Conservation (phyloP, 2,797 vertebrate genomes). For the Megalops cyprinoides region DNA sequence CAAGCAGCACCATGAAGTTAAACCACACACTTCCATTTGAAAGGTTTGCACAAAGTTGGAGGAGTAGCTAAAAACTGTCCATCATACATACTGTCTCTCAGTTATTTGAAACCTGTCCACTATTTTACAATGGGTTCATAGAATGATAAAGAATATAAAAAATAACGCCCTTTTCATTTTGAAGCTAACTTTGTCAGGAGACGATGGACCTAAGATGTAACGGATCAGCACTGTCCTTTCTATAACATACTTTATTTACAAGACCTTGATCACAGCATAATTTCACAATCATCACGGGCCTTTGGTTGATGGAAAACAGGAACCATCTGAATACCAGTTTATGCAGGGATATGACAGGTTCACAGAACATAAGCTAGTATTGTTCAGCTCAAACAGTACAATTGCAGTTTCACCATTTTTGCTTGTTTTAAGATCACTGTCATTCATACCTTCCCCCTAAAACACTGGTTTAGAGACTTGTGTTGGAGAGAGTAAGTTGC, state of each 20-base stretch:
- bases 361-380: neutral
- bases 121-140: neutral
- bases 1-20: too few species aligned
- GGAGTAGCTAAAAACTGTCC: neutral
- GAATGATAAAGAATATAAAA: neutral
- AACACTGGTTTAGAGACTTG: neutral
- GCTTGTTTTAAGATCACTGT: neutral
- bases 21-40: neutral
- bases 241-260: constrained; percentile 28
- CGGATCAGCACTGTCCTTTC: neutral
- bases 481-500: neutral
- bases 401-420: neutral
- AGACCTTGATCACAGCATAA: neutral
- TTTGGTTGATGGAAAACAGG: neutral
- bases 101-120: neutral
- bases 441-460: neutral
- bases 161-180: too few species aligned
- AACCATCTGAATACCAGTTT: neutral
- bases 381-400: neutral
- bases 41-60: neutral
- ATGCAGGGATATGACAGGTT: neutral
- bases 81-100: neutral
- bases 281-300: neutral
- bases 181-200: too few species aligned
- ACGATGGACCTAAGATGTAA: too few species aligned